Evolutionary conservation across 2,888 invertebrate genomes (phyloP).

Genomic region (Margaritifera margaritifera): DNA sequence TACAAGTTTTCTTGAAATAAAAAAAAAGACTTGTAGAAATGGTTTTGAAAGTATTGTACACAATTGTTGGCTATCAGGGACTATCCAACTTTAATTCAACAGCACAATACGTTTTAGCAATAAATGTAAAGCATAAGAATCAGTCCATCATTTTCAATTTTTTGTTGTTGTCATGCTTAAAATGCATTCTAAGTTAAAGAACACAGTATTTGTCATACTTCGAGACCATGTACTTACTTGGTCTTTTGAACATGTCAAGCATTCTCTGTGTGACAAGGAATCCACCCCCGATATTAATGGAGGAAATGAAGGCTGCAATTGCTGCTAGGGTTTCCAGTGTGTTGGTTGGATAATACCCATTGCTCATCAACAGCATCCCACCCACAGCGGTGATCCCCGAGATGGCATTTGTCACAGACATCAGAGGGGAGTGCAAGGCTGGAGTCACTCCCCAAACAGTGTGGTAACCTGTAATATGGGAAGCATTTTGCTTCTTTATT

Average conservation of each 20-base stretch:
- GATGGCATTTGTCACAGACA: conserved; percentile 94
- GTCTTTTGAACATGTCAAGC: conserved; percentile 90
- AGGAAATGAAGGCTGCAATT: conserved; percentile 88
- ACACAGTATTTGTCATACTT: too few relatives aligned
- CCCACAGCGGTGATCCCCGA: conserved; percentile 94
- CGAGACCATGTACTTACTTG: conserved; percentile 58
- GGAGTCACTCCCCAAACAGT: conserved; percentile 95
- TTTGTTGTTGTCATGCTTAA: too few relatives aligned
- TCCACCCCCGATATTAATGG: conserved; percentile 92
- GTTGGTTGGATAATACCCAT: conserved; percentile 83
- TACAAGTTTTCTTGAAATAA: too few relatives aligned
- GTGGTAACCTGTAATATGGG: conserved; percentile 79
- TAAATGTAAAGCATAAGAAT: too few relatives aligned
- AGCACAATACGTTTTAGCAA: too few relatives aligned
- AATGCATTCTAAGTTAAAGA: too few relatives aligned
- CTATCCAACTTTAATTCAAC: too few relatives aligned
- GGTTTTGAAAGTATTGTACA: too few relatives aligned
- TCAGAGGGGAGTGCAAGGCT: conserved; percentile 90
- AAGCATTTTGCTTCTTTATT: neutral
- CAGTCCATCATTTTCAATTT: too few relatives aligned
- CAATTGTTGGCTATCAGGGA: too few relatives aligned
- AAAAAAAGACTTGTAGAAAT: too few relatives aligned
- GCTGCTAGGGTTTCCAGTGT: conserved; percentile 84
- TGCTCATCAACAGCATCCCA: conserved; percentile 89
- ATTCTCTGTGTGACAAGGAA: conserved; percentile 92